A percentile compares a stretch with the other conserved stretches of the same genome.
Evolutionary conservation across 2,888 invertebrate genomes (phyloP).

Genomic region (Galerucella calmariensis): DNA sequence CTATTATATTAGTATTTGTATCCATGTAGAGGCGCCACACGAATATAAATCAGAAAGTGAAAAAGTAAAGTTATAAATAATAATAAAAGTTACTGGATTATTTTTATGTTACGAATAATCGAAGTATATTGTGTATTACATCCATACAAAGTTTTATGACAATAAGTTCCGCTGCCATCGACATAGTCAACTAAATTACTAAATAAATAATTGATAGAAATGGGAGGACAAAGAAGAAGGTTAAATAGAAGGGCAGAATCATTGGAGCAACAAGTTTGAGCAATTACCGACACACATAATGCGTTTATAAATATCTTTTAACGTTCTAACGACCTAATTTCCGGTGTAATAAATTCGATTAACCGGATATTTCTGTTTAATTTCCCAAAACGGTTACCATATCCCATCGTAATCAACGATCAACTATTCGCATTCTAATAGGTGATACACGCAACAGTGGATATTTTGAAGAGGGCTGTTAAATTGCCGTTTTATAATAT

Average conservation of each 20-base stretch:
- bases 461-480: constrained; percentile 2
- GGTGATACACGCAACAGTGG: constrained; percentile 37
- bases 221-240: constrained; percentile 33
- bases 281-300: constrained; percentile 38
- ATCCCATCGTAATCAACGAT: constrained; percentile 49
- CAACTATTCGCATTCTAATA: constrained; percentile 47
- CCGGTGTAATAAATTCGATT: constrained; percentile 58
- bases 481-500: neutral
- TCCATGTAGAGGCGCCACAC: no score
- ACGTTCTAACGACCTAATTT: constrained; percentile 53
- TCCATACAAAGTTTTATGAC: no score
- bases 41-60: no score
- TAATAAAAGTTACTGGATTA: no score
- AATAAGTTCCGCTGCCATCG: no score
- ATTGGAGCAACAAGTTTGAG: constrained; percentile 35
- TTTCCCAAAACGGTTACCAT: constrained; percentile 54
- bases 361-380: constrained; percentile 59
- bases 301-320: constrained; percentile 43
- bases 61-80: no score
- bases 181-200: no score
- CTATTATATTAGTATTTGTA: no score
- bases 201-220: neutral
- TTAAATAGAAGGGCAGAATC: constrained; percentile 28
- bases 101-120: no score
- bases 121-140: no score